Evolutionary conservation across 1,140 invertebrate species (phyloP), one percentile per base, ranked within the genome.

Genomic region (Oreohelix idahoensis): DNA sequence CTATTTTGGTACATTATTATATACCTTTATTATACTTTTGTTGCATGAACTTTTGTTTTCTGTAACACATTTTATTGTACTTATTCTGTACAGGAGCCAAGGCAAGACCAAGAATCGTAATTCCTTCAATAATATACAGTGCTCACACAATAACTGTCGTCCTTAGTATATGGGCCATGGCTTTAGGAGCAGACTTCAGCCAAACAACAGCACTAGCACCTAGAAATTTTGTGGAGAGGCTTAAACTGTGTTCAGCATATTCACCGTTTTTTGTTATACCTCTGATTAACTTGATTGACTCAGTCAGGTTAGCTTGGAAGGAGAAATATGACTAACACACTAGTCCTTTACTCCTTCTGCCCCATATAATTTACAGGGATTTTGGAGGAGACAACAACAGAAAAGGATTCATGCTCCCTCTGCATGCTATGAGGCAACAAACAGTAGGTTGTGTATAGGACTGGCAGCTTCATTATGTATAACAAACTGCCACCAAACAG

Each of bases 61-160:
- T n/a, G n/a, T n/a, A n/a, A n/a, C n/a, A n/a, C n/a, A n/a, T n/a
- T n/a, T n/a, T n/a, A n/a, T n/a, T 58, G 17, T 58, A 58, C 32
- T 66, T 11, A 66, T 73, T 17, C 63, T 71, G 85, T 81, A 5
- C 79, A 89, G 88, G 86, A 66, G 45, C 83, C 38, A 75, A 86
- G 17, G 73, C 73, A 0, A 84, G 79, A 36, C 73, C 58, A 42
- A 87, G 87, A 87, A 87, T 90, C 32, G 84, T 87, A 5, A 83
- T 85, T 26, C 89, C 89, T 5, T 73, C 84, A 23, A 85, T 90
- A 13, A 81, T 90, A 32, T 90, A 90, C 74, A 78, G 84, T 10
- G 66, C 86, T 17, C 89, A 90, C 71, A 87, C 87, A 39, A 79
- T 86, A 29, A 90, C 89, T 11, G 89, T 87, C 29, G 79, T 89